phyloP scores from a whole-genome alignment of 1,140 invertebrate genomes.

The Pygmarrhopalites habei region DNA sequence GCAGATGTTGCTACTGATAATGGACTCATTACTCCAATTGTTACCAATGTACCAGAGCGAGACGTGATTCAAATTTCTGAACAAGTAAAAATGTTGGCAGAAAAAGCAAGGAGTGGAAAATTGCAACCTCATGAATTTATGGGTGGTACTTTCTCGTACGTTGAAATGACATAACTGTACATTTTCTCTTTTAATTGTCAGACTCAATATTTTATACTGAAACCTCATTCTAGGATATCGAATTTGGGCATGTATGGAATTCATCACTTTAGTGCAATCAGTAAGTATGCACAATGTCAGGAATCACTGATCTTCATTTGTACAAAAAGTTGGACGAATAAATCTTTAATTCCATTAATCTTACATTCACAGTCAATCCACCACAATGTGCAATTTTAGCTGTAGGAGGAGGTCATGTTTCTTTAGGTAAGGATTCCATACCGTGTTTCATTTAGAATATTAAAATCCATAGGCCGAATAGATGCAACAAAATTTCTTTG shows the following conservation, averaged over 20 bases:
- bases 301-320: too few relatives aligned
- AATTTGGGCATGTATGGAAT: slow-evolving; percentile 97
- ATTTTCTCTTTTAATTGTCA: too few relatives aligned
- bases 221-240: slow-evolving; percentile 75
- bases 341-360: too few relatives aligned
- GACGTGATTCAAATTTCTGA: slow-evolving; percentile 81
- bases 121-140: slow-evolving; percentile 84
- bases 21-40: slow-evolving; percentile 95
- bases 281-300: slow-evolving; percentile 65
- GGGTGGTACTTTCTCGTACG: neutral
- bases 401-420: too few relatives aligned
- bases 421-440: too few relatives aligned
- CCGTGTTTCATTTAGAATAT: too few relatives aligned
- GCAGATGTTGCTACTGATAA: slow-evolving; percentile 92
- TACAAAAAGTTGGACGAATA: too few relatives aligned
- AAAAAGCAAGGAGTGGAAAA: slow-evolving; percentile 86
- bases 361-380: too few relatives aligned
- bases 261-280: slow-evolving; percentile 60
- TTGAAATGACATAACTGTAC: too few relatives aligned
- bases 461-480: too few relatives aligned
- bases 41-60: slow-evolving; percentile 87
- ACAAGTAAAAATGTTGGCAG: slow-evolving; percentile 75
- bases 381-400: too few relatives aligned
- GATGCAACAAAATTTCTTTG: too few relatives aligned
- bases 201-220: neutral